Evolutionary conservation across 2,113 vertebrate species (phyloP).

Genomic region (Microcebus tavaratra): DNA sequence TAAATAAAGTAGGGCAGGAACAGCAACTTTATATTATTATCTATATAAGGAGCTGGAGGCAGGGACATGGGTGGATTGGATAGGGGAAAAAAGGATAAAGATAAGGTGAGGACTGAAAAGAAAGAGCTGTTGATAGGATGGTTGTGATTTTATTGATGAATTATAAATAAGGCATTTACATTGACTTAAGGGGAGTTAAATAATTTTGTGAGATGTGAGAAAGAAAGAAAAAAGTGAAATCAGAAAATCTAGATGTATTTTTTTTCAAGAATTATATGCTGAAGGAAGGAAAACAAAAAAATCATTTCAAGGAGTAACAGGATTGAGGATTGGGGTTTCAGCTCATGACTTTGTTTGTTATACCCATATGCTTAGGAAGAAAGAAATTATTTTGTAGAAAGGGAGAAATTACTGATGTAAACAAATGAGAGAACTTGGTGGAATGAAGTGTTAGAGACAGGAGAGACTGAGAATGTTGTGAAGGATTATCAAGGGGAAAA

Average conservation of each 20-base stretch:
- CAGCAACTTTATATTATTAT: background rate
- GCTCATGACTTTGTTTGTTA: background rate
- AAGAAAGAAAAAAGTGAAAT: background rate
- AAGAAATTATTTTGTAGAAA: background rate
- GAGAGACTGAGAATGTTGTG: background rate
- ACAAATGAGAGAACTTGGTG: background rate
- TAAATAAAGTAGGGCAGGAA: background rate
- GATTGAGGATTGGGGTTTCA: background rate
- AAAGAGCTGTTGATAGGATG: background rate
- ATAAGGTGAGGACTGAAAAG: background rate
- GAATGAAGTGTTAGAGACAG: background rate
- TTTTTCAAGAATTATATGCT: background rate
- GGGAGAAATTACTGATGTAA: background rate
- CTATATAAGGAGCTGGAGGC: background rate
- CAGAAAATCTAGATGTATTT: background rate
- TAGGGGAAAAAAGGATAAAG: background rate
- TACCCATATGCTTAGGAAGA: background rate
- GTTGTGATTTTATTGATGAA: background rate
- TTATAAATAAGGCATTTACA: background rate
- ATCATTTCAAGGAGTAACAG: background rate
- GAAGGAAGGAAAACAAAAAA: background rate
- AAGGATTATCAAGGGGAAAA: background rate
- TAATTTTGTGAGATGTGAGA: background rate
- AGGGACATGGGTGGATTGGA: background rate
- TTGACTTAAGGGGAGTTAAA: background rate